Conservation (phyloP, 2,797 vertebrate species). For the Serranus cabrilla region DNA sequence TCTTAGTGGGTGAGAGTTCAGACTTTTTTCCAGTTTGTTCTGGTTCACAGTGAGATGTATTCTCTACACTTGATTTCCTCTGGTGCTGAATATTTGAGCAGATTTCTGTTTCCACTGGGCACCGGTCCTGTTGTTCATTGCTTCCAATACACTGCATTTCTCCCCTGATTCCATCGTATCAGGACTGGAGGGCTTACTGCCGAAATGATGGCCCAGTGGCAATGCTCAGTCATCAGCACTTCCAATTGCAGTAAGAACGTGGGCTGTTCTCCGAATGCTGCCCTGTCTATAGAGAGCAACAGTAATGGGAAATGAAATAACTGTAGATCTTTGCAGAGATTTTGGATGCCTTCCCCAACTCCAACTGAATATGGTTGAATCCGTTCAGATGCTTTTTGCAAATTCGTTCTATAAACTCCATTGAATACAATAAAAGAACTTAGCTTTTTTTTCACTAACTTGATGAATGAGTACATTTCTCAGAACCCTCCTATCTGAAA, state of each 20-base stretch:
- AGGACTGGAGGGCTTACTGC: conserved; percentile 23
- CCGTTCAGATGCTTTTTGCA: conserved; percentile 10
- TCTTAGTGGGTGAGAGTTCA: not conserved
- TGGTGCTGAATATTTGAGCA: conserved; percentile 20
- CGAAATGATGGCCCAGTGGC: conserved; percentile 29
- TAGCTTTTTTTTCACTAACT: not conserved
- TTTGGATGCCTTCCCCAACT: not conserved
- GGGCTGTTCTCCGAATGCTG: conserved; percentile 1
- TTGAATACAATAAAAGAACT: not conserved
- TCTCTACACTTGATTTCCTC: not conserved
- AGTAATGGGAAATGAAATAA: conserved; percentile 15
- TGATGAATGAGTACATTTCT: conserved; percentile 42
- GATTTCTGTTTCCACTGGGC: conserved; percentile 9
- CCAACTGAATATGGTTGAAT: not conserved
- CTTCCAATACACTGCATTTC: conserved; percentile 22
- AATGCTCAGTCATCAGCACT: conserved; percentile 31
- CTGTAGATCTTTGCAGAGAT: conserved; percentile 1
- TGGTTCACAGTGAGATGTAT: not conserved
- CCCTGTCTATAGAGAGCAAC: not conserved
- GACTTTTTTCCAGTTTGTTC: not conserved
- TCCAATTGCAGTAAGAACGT: conserved; percentile 22
- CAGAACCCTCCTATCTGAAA: conserved; percentile 29
- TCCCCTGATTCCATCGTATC: conserved; percentile 33
- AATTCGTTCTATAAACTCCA: not conserved
- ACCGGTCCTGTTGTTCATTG: conserved; percentile 28